These are phyloP conservation scores for Saturnia pavonia DNA, from an alignment of 2,888 invertebrate genomes.

Conservation along the genomic window DNA sequence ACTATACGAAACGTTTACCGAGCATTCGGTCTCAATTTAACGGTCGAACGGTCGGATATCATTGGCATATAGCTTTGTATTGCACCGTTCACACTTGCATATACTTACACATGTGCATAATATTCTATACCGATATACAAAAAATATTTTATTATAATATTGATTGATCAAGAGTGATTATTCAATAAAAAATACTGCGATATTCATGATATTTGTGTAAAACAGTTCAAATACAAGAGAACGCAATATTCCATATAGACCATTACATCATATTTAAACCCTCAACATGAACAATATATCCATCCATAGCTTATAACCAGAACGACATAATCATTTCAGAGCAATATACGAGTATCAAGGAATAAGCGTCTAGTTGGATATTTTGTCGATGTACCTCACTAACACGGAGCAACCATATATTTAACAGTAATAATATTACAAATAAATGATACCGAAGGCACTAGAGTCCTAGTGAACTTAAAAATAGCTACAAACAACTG, in stretches of 20 bases:
- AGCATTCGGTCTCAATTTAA: too few species aligned
- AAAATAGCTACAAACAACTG: conserved; percentile 26
- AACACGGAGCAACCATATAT: neutral
- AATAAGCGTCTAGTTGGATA: neutral
- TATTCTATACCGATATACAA: too few species aligned
- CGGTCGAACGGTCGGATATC: too few species aligned
- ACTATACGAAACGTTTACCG: too few species aligned
- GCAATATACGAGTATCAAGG: conserved; percentile 41
- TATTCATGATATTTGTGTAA: neutral
- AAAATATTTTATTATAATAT: too few species aligned
- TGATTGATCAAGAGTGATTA: too few species aligned
- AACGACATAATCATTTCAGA: conserved; percentile 35
- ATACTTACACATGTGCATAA: too few species aligned
- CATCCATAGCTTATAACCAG: neutral
- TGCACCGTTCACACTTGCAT: too few species aligned
- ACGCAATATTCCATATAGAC: neutral
- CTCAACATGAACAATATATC: neutral
- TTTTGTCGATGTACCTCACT: neutral
- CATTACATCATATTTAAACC: neutral
- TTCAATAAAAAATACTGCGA: too few species aligned
- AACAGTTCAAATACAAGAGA: conserved; percentile 1
- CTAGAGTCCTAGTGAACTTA: conserved; percentile 69
- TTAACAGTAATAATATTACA: neutral
- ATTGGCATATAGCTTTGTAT: too few species aligned
- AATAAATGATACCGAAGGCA: conserved; percentile 63